These are phyloP conservation scores for Mycteria americana DNA, from an alignment of 2,797 vertebrate genomes.

Conservation along the genomic window DNA sequence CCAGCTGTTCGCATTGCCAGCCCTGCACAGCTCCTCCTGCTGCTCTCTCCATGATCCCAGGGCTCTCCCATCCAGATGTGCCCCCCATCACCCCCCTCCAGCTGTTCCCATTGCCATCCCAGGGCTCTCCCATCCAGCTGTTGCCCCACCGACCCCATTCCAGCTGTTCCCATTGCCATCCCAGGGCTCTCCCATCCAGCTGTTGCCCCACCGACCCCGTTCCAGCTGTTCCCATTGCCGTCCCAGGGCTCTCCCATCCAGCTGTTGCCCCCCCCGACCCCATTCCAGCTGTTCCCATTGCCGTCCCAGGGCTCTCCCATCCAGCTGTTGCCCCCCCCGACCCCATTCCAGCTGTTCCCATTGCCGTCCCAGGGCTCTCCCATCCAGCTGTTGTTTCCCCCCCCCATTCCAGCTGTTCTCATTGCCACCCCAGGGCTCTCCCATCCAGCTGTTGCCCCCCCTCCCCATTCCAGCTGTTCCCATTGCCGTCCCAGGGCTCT, in stretches of 20 bases:
- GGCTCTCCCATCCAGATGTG: not conserved
- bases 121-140: not conserved
- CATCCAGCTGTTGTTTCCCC: not conserved
- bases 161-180: not conserved
- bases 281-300: not conserved
- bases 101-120: not conserved
- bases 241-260: not conserved
- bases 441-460: not conserved
- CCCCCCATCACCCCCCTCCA: not conserved
- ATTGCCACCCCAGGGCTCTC: not conserved
- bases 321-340: not conserved
- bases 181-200: not conserved
- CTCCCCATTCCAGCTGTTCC: not conserved
- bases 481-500: not conserved
- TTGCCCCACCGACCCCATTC: fast-evolving
- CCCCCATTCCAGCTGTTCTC: not conserved
- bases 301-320: too few species aligned
- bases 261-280: not conserved
- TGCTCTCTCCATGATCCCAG: not conserved
- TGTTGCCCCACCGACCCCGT: not conserved
- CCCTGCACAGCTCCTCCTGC: not conserved
- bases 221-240: not conserved
- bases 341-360: not conserved
- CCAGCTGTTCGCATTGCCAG: not conserved
- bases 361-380: not conserved